These are phyloP conservation scores for Eucriotettix oculatus DNA, from an alignment of 2,888 invertebrate species.

Conservation along the genomic window DNA sequence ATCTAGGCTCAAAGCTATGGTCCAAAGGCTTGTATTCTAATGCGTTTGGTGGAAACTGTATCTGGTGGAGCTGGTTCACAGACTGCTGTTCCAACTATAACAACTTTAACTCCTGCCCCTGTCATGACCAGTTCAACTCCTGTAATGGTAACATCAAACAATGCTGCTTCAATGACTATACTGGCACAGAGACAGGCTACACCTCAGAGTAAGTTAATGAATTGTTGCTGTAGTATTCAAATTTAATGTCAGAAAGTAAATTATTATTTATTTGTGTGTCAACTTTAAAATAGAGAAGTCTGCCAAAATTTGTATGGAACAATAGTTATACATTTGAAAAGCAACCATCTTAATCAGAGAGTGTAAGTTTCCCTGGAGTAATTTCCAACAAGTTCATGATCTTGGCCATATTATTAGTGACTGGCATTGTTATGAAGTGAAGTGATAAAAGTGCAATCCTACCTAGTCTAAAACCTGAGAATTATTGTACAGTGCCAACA, in stretches of 20 bases:
- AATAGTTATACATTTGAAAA: no score
- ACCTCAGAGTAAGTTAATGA: conserved; percentile 5
- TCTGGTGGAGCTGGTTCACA: conserved; percentile 24
- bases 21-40: conserved; percentile 85
- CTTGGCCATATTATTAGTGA: no score
- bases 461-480: no score
- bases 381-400: no score
- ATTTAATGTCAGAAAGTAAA: no score
- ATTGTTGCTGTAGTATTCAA: no score
- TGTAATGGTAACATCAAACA: conserved; percentile 1
- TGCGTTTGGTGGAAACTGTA: conserved; percentile 90
- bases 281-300: not conserved
- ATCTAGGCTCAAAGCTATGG: conserved; percentile 86
- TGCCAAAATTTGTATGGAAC: not conserved
- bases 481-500: no score
- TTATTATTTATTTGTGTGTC: no score
- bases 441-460: no score
- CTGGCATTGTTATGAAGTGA: no score
- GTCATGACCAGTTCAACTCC: conserved; percentile 16
- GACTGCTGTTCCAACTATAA: conserved; percentile 8
- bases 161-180: not conserved
- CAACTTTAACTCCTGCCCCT: conserved; percentile 21
- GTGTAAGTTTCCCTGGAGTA: no score
- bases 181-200: conserved; percentile 7
- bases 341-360: no score